phyloP scores from a whole-genome alignment of 2,888 invertebrate species.

The Pristionchus japonicus region DNA sequence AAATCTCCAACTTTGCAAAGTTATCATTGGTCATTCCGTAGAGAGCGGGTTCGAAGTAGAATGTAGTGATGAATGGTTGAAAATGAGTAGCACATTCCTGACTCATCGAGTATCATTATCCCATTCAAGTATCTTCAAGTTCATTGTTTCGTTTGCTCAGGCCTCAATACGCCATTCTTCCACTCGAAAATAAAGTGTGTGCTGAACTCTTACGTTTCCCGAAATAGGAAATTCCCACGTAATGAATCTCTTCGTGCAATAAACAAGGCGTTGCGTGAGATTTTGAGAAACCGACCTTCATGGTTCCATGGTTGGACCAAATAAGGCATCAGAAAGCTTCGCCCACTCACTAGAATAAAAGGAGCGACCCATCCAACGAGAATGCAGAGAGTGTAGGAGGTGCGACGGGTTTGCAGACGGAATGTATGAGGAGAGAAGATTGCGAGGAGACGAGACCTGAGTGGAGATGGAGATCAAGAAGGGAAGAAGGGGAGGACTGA shows the following conservation, averaged over 20 bases:
- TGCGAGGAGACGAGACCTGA: constrained; percentile 19
- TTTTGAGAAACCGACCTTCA: background rate
- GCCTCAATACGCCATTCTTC: too few species aligned
- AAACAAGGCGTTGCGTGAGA: background rate
- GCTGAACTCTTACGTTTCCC: background rate
- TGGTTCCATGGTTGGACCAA: background rate
- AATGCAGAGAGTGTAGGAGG: background rate
- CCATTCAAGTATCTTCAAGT: background rate
- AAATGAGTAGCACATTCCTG: constrained; percentile 23
- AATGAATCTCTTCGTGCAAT: background rate
- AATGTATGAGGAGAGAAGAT: constrained; percentile 26
- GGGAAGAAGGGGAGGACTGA: background rate
- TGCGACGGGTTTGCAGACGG: background rate
- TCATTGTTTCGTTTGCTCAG: background rate
- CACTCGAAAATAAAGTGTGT: background rate
- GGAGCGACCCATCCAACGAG: constrained; percentile 1
- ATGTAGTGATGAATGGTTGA: constrained; percentile 32
- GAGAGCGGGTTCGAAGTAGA: constrained; percentile 15
- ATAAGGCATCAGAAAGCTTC: background rate
- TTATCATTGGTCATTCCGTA: constrained; percentile 9
- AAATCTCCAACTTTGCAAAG: background rate
- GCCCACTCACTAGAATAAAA: background rate
- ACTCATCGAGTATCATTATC: background rate
- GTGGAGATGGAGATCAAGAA: background rate
- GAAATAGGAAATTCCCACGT: background rate